These are phyloP conservation scores for Engystomops pustulosus DNA, from an alignment of 2,113 vertebrate species.

Conservation along the genomic window DNA sequence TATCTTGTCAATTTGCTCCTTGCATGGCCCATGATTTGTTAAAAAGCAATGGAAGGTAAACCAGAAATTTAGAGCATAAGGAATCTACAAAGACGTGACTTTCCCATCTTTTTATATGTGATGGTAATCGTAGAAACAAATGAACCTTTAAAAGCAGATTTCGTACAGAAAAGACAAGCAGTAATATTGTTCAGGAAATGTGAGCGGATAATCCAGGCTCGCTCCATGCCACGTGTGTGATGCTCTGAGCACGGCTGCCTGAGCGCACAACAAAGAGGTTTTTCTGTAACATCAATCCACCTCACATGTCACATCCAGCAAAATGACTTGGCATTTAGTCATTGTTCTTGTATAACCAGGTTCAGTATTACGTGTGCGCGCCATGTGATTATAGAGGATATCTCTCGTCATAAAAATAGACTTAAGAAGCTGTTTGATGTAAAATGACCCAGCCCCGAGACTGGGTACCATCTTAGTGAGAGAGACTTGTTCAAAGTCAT, in stretches of 20 bases:
- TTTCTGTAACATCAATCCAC: constrained; percentile 11
- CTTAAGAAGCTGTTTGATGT: not conserved
- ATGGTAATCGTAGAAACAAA: no score
- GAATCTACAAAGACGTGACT: no score
- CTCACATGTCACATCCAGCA: not conserved
- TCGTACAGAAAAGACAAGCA: not conserved
- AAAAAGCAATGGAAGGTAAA: no score
- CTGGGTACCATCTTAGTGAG: not conserved
- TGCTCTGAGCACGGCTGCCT: constrained; percentile 7
- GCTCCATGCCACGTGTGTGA: constrained; percentile 19
- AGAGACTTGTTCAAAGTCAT: no score
- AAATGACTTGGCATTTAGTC: constrained; percentile 1
- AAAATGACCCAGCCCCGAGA: not conserved
- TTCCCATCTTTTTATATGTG: no score
- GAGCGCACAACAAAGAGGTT: constrained; percentile 2
- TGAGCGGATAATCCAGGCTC: not conserved
- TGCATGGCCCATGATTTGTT: no score
- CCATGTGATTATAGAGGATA: not conserved
- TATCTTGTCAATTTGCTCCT: no score
- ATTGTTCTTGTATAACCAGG: not conserved
- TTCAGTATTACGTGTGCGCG: not conserved
- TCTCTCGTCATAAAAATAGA: not conserved
- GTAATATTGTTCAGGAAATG: not conserved
- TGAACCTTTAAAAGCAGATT: no score
- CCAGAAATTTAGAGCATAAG: no score